Evolutionary conservation across 2,113 vertebrate species (phyloP), one percentile per base, ranked within the genome.

Genomic region (Micronycteris hirsuta): DNA sequence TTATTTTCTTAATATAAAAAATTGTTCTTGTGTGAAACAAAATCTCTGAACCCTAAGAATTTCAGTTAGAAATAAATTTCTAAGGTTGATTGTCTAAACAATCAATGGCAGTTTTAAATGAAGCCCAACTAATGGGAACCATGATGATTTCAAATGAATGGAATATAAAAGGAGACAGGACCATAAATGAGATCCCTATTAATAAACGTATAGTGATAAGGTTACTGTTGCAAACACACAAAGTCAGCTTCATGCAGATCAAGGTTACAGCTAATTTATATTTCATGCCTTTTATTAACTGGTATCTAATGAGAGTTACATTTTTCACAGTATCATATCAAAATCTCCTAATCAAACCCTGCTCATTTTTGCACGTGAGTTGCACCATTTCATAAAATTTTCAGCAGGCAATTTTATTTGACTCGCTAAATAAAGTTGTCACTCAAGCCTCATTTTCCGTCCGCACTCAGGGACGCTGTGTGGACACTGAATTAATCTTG

Each of bases 371-470:
- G 89, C 89, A 97, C 92, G 83, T 84, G 88, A 86, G 96, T 97
- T 98, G 95, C 63, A 96, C 86, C 58, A 94, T 98, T 98, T 98
- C 92, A 98, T 98, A 98, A 98, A 98, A 97, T 95, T 98, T 98
- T 98, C 96, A 98, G 74, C 77, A 96, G 93, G 31, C 56, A 58
- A 58, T 58, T 58, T 58, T 58, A 82, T 98, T 84, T 97, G 96
- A 97, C 96, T 98, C 61, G 76, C 95, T 97, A 98, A 98, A 98
- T 98, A 98, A 98, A 98, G 97, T 97, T 98, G 98, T 98, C 98
- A 98, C 97, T 98, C 98, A 98, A 98, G 94, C 56, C 82, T 98
- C 80, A 97, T 98, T 98, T 98, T 86, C 98, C 36, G 22, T 95
- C 96, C 0, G 2, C 94, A 68, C 94, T 33, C 68, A 96, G 89